Base-by-base conservation (phyloP, 2,888 invertebrate species). In the Leptinotarsa rubiginosa region DNA sequence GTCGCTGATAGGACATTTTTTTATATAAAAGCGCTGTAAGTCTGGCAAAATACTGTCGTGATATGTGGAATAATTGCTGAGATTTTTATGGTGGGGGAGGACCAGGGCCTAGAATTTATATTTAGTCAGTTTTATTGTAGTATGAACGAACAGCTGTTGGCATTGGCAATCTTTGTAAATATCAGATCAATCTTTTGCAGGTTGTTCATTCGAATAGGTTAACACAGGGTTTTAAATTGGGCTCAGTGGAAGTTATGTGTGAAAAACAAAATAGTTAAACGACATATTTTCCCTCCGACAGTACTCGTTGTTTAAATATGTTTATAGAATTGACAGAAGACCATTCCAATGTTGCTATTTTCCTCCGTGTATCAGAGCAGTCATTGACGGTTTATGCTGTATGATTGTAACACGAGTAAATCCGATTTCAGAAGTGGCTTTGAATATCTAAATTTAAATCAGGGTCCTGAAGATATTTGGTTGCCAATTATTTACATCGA, bases 1-100 rank as follows among this genome's bases (percentile, higher is more conserved):
- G 92, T 80, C 92, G 88, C 85, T 92, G 91, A 86, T 91, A 91
- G 84, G 91, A 90, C 91, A 91, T 91, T 81, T 80, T 81, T 78
- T 75, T 78, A 79, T 79, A 79, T 75, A 77, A 81, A 79, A 79
- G 77, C 82, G 82, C 83, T 81, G 82, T 80, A 81, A 83, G 80
- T 78, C 81, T 80, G 79, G 79, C 79, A 82, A 83, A 81, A 81
- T 79, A 82, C 79, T 78, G 80, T 78, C 80, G 77, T 72, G 79
- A 78, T 82, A 80, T 83, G 83, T 80, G 75, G 78, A 82, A 84
- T 83, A 84, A 84, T 85, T 84, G 81, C 80, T 75, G 77, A 81
- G 78, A 83, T 82, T 84, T 84, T 81, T 79, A 77, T 83, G 85
- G 85, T 83, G 85, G 86, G 86, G 86, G 84, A 82, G 83, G 77